Conservation (phyloP, 2,797 vertebrate species). For the Champsocephalus gunnari region DNA sequence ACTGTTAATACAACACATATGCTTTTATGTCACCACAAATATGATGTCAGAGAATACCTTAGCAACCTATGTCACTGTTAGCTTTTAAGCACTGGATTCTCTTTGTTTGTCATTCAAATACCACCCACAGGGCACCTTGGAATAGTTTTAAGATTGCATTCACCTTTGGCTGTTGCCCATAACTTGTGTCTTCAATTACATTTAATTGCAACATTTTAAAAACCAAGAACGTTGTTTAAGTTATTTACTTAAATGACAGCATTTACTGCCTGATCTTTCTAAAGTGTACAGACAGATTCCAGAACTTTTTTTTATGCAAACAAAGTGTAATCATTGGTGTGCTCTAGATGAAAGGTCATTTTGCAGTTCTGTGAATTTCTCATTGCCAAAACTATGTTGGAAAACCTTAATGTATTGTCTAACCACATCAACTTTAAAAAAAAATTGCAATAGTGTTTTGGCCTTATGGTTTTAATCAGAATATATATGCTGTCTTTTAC, state of each 20-base stretch:
- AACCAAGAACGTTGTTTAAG: slow-evolving; percentile 12
- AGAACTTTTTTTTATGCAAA: slow-evolving; percentile 3
- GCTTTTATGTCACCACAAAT: background rate
- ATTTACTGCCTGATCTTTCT: slow-evolving; percentile 9
- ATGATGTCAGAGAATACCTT: background rate
- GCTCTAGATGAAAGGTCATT: background rate
- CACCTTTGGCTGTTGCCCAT: background rate
- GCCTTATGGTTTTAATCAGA: slow-evolving; percentile 6
- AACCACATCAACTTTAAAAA: background rate
- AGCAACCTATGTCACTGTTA: slow-evolving; percentile 5
- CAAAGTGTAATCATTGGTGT: background rate
- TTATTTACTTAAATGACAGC: slow-evolving; percentile 42
- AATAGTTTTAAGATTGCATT: slow-evolving; percentile 1
- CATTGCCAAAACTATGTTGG: slow-evolving; percentile 2
- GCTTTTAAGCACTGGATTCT: background rate
- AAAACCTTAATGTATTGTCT: slow-evolving; percentile 10
- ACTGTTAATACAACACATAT: slow-evolving; percentile 5
- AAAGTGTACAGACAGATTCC: slow-evolving; percentile 3
- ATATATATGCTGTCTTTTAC: slow-evolving; percentile 12
- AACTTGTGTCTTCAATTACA: slow-evolving; percentile 39
- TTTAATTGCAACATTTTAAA: slow-evolving; percentile 33
- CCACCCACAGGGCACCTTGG: slow-evolving; percentile 1
- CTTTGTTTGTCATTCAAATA: background rate
- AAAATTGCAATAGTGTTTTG: background rate
- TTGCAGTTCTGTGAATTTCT: background rate